A percentile compares a stretch with the other conserved stretches of the same genome.
These are phyloP conservation scores for Trissolcus basalis DNA, from an alignment of 1,140 invertebrate genomes.

Conservation along the genomic window DNA sequence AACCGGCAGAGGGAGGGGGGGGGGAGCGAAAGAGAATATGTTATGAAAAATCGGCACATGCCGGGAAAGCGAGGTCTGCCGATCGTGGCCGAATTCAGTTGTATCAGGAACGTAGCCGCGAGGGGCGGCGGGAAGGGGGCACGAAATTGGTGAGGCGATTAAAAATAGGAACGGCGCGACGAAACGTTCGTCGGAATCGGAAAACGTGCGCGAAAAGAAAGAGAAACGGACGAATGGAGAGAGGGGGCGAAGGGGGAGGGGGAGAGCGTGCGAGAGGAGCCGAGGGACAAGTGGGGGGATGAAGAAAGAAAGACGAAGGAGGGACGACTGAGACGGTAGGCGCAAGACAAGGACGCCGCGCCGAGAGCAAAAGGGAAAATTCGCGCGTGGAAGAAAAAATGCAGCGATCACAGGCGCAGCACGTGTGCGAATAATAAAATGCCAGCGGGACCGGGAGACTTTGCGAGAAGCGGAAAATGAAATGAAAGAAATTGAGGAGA, in stretches of 20 bases:
- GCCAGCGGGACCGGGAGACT: not conserved
- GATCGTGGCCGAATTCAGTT: not conserved
- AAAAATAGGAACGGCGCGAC: conserved; percentile 42
- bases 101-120: not conserved
- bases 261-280: not conserved
- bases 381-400: conserved; percentile 5
- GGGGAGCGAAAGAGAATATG: too few species aligned
- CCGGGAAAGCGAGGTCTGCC: not conserved
- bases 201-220: conserved; percentile 45
- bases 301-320: conserved; percentile 6
- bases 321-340: not conserved
- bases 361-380: conserved; percentile 10
- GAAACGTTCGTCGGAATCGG: conserved; percentile 39
- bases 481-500: not conserved
- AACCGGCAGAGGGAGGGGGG: too few species aligned
- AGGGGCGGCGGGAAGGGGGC: not conserved
- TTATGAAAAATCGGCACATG: not conserved
- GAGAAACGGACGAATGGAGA: conserved; percentile 15
- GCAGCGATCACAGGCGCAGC: not conserved
- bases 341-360: not conserved
- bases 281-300: not conserved
- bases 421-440: conserved; percentile 2
- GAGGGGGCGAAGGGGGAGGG: not conserved
- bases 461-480: not conserved
- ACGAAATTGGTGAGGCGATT: conserved; percentile 37